Conservation (phyloP, 2,797 vertebrate genomes). For the Monodelphis domestica region DNA sequence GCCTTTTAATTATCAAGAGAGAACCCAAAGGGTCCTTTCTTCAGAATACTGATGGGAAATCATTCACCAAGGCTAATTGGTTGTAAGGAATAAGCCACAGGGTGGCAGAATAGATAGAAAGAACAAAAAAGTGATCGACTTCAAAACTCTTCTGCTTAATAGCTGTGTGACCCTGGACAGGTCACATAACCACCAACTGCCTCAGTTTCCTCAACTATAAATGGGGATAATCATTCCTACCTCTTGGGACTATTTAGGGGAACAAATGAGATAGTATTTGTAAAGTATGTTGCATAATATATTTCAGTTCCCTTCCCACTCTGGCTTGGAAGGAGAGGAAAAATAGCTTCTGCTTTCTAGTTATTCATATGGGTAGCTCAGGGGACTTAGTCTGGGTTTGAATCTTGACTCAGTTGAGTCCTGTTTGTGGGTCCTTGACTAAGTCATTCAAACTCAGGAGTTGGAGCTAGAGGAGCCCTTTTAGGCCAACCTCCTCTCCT, state of each 20-base stretch:
- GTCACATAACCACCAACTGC: neutral
- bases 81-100: neutral
- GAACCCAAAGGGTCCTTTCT: constrained; percentile 18
- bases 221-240: neutral
- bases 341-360: neutral
- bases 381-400: neutral
- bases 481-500: neutral
- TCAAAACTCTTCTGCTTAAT: neutral
- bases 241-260: neutral
- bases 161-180: neutral
- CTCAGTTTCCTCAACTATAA: neutral
- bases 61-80: neutral
- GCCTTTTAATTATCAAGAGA: constrained; percentile 26
- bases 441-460: neutral
- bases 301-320: neutral
- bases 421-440: neutral
- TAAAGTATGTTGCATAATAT: neutral
- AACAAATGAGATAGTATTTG: neutral
- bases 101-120: neutral
- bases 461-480: neutral
- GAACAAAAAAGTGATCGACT: neutral
- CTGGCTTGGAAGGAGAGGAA: neutral
- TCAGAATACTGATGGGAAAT: constrained; percentile 15
- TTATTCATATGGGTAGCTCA: neutral
- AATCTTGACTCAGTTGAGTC: neutral